phyloP scores from a whole-genome alignment of 1,140 invertebrate genomes.

The Ganaspis sp. region DNA sequence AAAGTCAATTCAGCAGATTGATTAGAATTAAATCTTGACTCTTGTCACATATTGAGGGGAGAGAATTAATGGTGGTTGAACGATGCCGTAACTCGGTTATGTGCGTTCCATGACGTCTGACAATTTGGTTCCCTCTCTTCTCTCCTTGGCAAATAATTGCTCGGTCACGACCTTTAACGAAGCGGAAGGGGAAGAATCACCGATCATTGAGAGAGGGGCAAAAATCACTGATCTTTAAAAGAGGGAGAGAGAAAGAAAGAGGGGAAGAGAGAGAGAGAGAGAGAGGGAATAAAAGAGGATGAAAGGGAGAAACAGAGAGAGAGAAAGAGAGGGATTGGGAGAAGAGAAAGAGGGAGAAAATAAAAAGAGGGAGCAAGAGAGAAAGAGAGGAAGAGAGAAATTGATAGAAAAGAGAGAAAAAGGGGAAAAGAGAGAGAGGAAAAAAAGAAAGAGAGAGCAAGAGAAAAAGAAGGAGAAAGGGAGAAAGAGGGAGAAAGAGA shows the following conservation, averaged over 20 bases:
- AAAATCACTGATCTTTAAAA: no score
- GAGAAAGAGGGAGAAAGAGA: background rate
- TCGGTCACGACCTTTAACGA: constrained; percentile 32
- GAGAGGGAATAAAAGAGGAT: background rate
- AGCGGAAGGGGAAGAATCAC: background rate
- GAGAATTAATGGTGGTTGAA: background rate
- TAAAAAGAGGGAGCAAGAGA: background rate
- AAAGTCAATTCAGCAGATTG: no score
- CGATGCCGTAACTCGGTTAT: constrained; percentile 20
- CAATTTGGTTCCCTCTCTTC: constrained; percentile 3
- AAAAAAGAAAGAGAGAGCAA: background rate
- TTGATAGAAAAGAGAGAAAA: no score
- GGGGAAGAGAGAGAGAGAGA: background rate
- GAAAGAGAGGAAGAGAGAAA: background rate
- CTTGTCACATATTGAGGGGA: background rate
- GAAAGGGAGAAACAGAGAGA: no score
- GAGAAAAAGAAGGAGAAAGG: background rate
- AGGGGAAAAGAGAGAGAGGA: background rate
- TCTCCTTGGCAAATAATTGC: constrained; percentile 35
- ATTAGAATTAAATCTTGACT: background rate
- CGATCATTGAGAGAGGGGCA: background rate
- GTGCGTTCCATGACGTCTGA: background rate
- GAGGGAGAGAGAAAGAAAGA: background rate
- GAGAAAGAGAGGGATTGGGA: no score
- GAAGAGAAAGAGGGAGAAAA: background rate